Percentiles rank a stretch among this genome's conserved stretches.
phyloP scores from a whole-genome alignment of 2,888 invertebrate species.

The Sinotaia quadrata region DNA sequence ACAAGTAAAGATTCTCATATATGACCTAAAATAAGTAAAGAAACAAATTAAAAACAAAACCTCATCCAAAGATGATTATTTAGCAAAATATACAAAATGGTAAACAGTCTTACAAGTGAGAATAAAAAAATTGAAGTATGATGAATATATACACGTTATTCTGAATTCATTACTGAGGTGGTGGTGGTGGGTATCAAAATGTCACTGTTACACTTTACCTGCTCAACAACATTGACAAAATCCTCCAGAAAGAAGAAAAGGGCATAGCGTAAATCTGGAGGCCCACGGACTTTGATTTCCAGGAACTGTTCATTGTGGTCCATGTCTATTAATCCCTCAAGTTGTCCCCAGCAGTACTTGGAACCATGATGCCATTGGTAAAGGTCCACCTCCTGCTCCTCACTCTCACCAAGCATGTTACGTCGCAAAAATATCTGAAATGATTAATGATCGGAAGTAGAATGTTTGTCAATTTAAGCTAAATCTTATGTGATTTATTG shows the following conservation, averaged over 20 bases:
- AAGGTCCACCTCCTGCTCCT: conserved; percentile 73
- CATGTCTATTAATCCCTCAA: conserved; percentile 81
- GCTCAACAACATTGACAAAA: conserved; percentile 78
- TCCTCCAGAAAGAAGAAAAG: conserved; percentile 81
- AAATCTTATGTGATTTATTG: too few species aligned
- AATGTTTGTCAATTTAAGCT: too few species aligned
- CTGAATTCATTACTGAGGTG: too few species aligned
- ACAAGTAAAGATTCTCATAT: too few species aligned
- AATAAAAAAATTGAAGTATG: too few species aligned
- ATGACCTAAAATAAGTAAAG: too few species aligned
- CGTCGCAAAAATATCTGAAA: conserved; percentile 76
- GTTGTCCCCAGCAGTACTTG: conserved; percentile 79
- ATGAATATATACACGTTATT: too few species aligned
- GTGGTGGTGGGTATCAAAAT: background rate
- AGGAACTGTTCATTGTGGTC: conserved; percentile 74
- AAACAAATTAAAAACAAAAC: too few species aligned
- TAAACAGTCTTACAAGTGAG: too few species aligned
- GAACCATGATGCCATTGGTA: conserved; percentile 83
- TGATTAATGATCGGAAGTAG: too few species aligned
- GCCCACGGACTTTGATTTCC: conserved; percentile 81
- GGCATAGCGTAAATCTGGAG: conserved; percentile 71
- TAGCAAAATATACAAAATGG: too few species aligned
- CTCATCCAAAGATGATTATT: too few species aligned
- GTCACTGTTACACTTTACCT: conserved; percentile 49
- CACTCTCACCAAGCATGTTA: conserved; percentile 65